A percentile compares a stretch with the other conserved stretches of the same genome.
Evolutionary conservation across 2,113 vertebrate species (phyloP).

Genomic region (Thymallus thymallus): DNA sequence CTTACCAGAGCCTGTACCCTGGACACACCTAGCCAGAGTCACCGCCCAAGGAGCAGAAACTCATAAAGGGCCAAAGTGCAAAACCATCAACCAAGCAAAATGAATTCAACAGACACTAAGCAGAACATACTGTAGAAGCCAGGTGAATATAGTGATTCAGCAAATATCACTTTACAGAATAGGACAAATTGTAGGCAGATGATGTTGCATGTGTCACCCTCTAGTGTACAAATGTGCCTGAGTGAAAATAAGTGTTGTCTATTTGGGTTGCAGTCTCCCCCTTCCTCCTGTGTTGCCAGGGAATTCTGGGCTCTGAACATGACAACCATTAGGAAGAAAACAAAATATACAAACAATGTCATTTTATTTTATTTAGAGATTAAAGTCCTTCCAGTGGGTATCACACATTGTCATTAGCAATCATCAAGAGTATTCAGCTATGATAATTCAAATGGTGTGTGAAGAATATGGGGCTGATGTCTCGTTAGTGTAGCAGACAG

Average conservation of each 20-base stretch:
- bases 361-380: not conserved
- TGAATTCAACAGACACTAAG: not conserved
- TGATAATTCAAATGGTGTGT: not conserved
- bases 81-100: not conserved
- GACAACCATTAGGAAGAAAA: not conserved
- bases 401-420: not conserved
- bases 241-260: not conserved
- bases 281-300: no score
- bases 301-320: not conserved
- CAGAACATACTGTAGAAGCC: not conserved
- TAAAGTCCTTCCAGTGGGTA: not conserved
- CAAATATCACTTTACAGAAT: not conserved
- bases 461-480: not conserved
- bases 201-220: not conserved
- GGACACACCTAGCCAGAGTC: slow-evolving; percentile 55
- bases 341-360: not conserved
- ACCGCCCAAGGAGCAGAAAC: not conserved
- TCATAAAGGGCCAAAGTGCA: not conserved
- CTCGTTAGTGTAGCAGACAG: slow-evolving; percentile 21
- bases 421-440: not conserved
- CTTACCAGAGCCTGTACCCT: slow-evolving; percentile 44
- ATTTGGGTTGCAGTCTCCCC: no score
- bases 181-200: not conserved
- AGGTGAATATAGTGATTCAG: not conserved
- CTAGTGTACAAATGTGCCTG: not conserved